Evolutionary conservation across 2,888 invertebrate genomes (phyloP), one percentile per base, ranked within the genome.

Genomic region (Platycnemis pennipes): DNA sequence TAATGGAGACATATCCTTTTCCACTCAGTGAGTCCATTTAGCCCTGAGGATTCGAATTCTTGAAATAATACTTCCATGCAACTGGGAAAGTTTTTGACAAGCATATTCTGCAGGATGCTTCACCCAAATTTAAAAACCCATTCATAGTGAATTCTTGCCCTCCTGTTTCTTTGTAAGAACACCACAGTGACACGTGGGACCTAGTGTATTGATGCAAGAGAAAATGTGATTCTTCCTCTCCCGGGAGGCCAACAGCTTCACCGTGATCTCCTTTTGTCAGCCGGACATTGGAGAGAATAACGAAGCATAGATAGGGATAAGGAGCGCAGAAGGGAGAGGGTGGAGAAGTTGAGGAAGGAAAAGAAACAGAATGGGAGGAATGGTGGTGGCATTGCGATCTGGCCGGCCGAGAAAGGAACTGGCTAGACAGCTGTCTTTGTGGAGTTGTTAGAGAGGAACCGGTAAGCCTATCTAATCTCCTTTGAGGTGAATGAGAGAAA

Each of bases 381-480:
- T 91, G 91, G 91, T 56, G 89, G 91, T 56, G 89, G 89, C 37
- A 26, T 26, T 37, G 56, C 53, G 89, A 89, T 89, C 89, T 26
- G 89, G 56, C 45, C 46, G 89, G 56, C 56, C 89, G 31, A 89
- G 89, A 89, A 89, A 91, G 63, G 69, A 91, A 63, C 91, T 91
- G 37, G 91, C 91, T 44, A 91, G 91, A 91, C 91, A 91, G 91
- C 91, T 91, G 91, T 91, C 91, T 91, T 91, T 91, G 91, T 91
- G 91, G 91, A 91, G 91, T 91, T 91, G 91, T 91, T 91, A 91
- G 91, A 91, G 91, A 91, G 91, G 91, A 69, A 91, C 91, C 63
- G 91, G 91, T 91, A 91, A 91, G 91, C 91, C 91, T 91, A 91
- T 91, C 91, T 91, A 91, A 91, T 91, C 91, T 91, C 91, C 91